A percentile compares a stretch with the other conserved stretches of the same genome.
These are phyloP conservation scores for Pristionchus exspectatus DNA, from an alignment of 2,888 invertebrate species.

Conservation along the genomic window DNA sequence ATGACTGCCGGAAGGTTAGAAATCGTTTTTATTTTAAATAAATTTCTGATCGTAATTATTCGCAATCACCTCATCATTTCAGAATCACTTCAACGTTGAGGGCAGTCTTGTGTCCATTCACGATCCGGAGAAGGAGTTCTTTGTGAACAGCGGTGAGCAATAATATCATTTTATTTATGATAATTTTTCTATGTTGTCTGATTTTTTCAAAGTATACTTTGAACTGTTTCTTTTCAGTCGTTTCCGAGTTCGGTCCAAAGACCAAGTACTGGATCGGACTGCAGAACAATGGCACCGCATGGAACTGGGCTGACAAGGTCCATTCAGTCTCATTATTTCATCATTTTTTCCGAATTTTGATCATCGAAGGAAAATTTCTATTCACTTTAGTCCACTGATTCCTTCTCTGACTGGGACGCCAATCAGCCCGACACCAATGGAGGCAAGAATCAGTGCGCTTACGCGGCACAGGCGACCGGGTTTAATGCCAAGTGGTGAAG, in stretches of 20 bases:
- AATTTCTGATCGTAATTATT: background rate
- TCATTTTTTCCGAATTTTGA: no score
- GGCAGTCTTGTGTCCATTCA: background rate
- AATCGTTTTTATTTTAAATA: background rate
- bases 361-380: no score
- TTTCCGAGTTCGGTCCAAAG: background rate
- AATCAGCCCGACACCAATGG: conserved; percentile 37
- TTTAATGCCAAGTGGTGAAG: background rate
- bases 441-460: background rate
- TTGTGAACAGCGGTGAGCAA: conserved; percentile 6
- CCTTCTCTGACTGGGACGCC: background rate
- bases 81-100: background rate
- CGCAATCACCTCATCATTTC: background rate
- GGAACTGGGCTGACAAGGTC: background rate
- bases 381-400: background rate
- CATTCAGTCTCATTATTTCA: background rate
- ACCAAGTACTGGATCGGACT: conserved; percentile 7
- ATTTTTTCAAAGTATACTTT: no score
- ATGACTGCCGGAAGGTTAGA: background rate
- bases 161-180: background rate
- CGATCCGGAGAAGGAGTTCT: conserved; percentile 30
- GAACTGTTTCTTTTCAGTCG: background rate
- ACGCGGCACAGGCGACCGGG: background rate
- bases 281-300: background rate
- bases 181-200: background rate